Evolutionary conservation across 2,113 vertebrate genomes (phyloP).

Genomic region (Cranoglanis bouderius): DNA sequence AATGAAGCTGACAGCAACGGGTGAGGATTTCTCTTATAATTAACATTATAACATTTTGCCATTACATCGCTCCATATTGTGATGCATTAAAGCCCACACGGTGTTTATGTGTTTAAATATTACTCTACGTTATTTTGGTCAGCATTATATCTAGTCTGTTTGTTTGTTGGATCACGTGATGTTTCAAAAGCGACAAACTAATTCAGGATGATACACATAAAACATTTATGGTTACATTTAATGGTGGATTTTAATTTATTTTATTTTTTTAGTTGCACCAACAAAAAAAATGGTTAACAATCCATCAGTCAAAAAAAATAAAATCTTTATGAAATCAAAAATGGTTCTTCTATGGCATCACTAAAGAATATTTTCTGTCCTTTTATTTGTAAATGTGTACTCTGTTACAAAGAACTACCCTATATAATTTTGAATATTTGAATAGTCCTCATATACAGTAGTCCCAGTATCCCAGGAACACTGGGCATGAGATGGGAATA

Average conservation of each 20-base stretch:
- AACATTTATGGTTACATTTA: background rate
- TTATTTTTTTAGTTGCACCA: background rate
- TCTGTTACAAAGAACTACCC: background rate
- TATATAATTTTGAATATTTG: background rate
- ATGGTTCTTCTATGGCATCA: background rate
- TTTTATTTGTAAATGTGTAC: background rate
- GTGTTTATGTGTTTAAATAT: background rate
- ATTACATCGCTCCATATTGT: background rate
- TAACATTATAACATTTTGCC: background rate
- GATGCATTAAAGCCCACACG: background rate
- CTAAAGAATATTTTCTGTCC: background rate
- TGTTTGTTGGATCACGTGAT: background rate
- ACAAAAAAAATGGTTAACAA: background rate
- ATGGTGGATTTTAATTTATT: background rate
- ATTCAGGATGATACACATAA: background rate
- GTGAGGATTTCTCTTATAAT: constrained; percentile 53
- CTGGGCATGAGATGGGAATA: background rate
- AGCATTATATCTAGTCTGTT: background rate
- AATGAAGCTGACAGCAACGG: constrained; percentile 64
- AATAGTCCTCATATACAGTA: background rate
- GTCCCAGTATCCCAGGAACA: background rate
- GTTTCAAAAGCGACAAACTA: background rate
- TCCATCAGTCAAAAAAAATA: background rate
- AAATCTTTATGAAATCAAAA: background rate
- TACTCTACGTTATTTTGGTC: background rate